Base-by-base conservation (phyloP, 2,888 invertebrate genomes). In the Brachyptera risi region DNA sequence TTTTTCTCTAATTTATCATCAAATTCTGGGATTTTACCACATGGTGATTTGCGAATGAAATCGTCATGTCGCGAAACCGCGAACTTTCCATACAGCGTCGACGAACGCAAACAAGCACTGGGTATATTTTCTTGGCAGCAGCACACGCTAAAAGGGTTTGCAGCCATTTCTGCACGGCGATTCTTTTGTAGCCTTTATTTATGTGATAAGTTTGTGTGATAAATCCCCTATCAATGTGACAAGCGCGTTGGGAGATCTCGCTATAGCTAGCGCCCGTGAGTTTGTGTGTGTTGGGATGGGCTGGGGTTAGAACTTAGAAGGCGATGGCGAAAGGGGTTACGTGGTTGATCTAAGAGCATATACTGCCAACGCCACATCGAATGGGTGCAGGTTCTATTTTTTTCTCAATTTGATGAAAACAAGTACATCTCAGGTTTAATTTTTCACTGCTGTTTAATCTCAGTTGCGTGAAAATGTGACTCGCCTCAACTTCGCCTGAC, bases 21-120 rank as follows among this genome's bases (percentile, higher is more conserved):
- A 37, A 54, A 37, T 19, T 17, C 54, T 35, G 19, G 44, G 19
- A 35, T 19, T 35, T 54, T 35, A 19, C 37, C 21, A 1, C 15
- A 37, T n/a, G 54, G 54, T 54, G 50, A 51, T 51, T 26, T 51
- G 50, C n/a, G 31, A 51, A 51, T 51, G 27, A 51, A 51, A 51
- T 27, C 26, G n/a, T n/a, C n/a, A n/a, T n/a, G n/a, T n/a, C n/a
- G 27, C 27, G 15, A 51, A 51, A 27, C 13, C 50, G 27, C 26
- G 27, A 51, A 51, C 50, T 51, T 51, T 51, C 50, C 15, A 4
- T 31, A n/a, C n/a, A n/a, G 49, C 7, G 17, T 31, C 50, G 27
- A 51, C n/a, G 40, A 21, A 21, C 31, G 7, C 31, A 11, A 11
- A 5, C 31, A 7, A 11, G 31, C 31, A 5, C 31, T 31, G 31